Evolutionary conservation across 2,888 invertebrate genomes (phyloP), one percentile per base, ranked within the genome.

Genomic region (Dichetophora obliterata): DNA sequence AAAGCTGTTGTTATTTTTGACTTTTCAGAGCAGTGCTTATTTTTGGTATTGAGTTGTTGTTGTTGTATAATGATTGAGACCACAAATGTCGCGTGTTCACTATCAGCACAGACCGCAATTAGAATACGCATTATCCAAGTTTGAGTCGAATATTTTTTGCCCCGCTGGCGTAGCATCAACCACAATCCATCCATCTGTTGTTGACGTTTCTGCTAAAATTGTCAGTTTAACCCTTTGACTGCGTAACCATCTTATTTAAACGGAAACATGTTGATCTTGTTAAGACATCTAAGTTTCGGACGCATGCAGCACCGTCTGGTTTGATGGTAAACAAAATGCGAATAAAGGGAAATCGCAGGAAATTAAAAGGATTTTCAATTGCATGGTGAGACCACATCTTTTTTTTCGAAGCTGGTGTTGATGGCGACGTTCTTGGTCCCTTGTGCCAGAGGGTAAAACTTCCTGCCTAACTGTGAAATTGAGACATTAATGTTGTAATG

Each of bases 281-380:
- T 82, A 79, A 77, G 54, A 61, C 69, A 22, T 16, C 43, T 48
- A 24, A 50, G 63, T 77, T 78, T 75, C 80, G 81, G 81, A 68
- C 52, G 24, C 59, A 70, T 27, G 63, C 63, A 37, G 70, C 5
- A 34, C 19, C 16, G 19, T n/a, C 4, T 3, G 4, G 63, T 8
- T 19, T 31, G 34, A 37, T 31, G 31, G 43, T 34, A n/a, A 68
- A 16, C 14, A 34, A 50, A 27, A 65, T 34, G 16, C 11, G 27
- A 74, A 31, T 50, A 16, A n/a, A 82, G 76, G 84, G 80, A 85
- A 84, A 82, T 79, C 76, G 75, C 79, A 83, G 87, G 87, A 86
- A 86, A 86, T 86, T 87, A 86, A 87, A 84, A 82, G 83, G 84
- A 81, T 84, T 83, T 81, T 79, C 79, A 14, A 78, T 63, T 48